phyloP scores from a whole-genome alignment of 37 sponge, comb jelly and placozoan genomes.

The Hormiphora californensis region DNA sequence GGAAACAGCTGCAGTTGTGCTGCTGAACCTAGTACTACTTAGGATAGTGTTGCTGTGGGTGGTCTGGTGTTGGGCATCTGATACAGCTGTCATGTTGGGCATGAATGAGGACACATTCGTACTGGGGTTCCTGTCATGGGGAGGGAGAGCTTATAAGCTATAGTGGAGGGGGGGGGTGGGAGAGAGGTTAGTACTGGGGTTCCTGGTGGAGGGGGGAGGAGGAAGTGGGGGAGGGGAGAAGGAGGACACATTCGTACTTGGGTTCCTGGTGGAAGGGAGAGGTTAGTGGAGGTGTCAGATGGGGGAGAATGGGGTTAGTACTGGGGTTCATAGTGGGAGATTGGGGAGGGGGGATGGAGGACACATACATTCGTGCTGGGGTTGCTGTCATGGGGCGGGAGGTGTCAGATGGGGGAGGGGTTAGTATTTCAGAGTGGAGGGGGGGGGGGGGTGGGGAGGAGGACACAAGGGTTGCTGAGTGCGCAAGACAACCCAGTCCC shows the following conservation, averaged over 20 bases:
- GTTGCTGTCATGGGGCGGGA: too few relatives aligned
- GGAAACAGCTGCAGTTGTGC: too few relatives aligned
- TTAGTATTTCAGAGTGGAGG: too few relatives aligned
- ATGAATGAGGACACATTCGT: constrained; percentile 44
- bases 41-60: neutral
- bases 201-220: too few relatives aligned
- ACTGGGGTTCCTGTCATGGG: constrained; percentile 21
- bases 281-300: neutral
- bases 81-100: constrained; percentile 29
- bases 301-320: neutral
- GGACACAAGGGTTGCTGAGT: too few relatives aligned
- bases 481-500: too few relatives aligned
- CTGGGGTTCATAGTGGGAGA: too few relatives aligned
- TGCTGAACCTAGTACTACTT: neutral
- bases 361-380: too few relatives aligned
- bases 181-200: neutral
- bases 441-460: too few relatives aligned
- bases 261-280: neutral
- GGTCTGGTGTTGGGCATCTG: constrained; percentile 6
- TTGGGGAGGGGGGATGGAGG: too few relatives aligned
- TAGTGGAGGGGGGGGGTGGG: neutral
- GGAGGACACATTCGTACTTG: constrained; percentile 41
- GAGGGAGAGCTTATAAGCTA: neutral
- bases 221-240: neutral
- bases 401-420: too few relatives aligned